A percentile compares a stretch with the other conserved stretches of the same genome.
These are phyloP conservation scores for Dryobates pubescens DNA, from an alignment of 2,797 vertebrate genomes.

Conservation along the genomic window DNA sequence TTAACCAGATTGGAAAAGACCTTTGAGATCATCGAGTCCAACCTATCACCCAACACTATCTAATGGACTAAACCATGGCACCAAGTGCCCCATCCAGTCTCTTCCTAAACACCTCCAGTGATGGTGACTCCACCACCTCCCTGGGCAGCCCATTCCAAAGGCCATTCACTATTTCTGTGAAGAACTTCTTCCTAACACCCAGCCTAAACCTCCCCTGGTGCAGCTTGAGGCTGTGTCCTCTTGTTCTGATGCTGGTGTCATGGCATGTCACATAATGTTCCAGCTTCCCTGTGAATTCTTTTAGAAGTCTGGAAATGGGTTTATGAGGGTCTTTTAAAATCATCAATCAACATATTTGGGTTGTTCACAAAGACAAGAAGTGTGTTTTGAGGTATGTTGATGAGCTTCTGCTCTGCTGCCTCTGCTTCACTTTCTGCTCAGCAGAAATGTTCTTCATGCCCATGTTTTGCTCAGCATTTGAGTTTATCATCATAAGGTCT, in stretches of 20 bases:
- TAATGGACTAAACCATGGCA: no score
- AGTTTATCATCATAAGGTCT: not conserved
- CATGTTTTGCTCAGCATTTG: not conserved
- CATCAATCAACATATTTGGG: slow-evolving; percentile 20
- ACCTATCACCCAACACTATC: no score
- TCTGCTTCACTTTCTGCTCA: slow-evolving; percentile 7
- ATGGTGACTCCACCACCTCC: no score
- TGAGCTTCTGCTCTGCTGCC: not conserved
- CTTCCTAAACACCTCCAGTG: no score
- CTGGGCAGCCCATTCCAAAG: no score
- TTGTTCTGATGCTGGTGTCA: not conserved
- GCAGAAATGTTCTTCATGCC: not conserved
- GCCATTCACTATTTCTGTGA: no score
- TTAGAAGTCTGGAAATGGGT: not conserved
- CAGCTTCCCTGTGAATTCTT: not conserved
- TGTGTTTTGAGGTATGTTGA: not conserved
- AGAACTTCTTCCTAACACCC: no score
- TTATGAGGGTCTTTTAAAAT: not conserved
- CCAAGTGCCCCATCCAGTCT: no score
- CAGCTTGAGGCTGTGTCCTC: no score
- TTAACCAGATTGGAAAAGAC: no score
- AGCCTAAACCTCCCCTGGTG: no score
- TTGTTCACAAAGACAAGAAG: not conserved
- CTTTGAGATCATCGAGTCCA: no score
- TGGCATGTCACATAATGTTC: not conserved